Evolutionary conservation across 2,113 vertebrate species (phyloP), one percentile per base, ranked within the genome.

Genomic region (Platycercus adscitus): DNA sequence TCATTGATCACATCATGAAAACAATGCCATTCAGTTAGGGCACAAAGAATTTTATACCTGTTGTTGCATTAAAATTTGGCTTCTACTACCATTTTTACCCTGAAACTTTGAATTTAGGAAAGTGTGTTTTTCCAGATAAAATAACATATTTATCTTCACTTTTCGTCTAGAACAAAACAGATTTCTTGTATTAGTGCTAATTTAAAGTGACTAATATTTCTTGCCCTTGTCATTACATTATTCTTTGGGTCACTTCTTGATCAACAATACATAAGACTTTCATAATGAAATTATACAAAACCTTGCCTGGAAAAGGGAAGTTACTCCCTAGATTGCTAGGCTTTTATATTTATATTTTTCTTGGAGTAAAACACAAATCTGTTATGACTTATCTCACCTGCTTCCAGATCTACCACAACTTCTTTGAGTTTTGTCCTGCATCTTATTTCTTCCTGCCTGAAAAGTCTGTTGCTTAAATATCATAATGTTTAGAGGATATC

Each of bases 241-340:
- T 47, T 77, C 7, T 78, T 28, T 77, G 14, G 4, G 23, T 65
- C 14, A 58, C 3, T 83, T 81, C 10, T 66, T 92, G 43, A 58
- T 37, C 11, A 78, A 71, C 72, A 85, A 66, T 16, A 33, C 9
- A 25, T 18, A 28, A 41, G 41, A 33, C 25, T 1, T 7, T 50
- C 16, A 21, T 8, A 31, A 75, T 15, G 12, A 79, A 70, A 11
- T 13, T 44, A 18, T 24, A 56, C 26, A 80, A 66, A 41, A 61
- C 11, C 9, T 9, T 75, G 6, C 11, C 41, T 72, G 17, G 52
- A 56, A 75, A 75, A 63, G 13, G 41, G 76, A 72, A 64, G 55
- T 35, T 0, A n/a, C 13, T 58, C 23, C 7, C 2, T 17, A 31
- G 1, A 29, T 21, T 31, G 4, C 16, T 21, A 52, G 37, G 31